These are phyloP conservation scores for Eupithecia inturbata DNA, from an alignment of 2,888 invertebrate species.

Conservation along the genomic window DNA sequence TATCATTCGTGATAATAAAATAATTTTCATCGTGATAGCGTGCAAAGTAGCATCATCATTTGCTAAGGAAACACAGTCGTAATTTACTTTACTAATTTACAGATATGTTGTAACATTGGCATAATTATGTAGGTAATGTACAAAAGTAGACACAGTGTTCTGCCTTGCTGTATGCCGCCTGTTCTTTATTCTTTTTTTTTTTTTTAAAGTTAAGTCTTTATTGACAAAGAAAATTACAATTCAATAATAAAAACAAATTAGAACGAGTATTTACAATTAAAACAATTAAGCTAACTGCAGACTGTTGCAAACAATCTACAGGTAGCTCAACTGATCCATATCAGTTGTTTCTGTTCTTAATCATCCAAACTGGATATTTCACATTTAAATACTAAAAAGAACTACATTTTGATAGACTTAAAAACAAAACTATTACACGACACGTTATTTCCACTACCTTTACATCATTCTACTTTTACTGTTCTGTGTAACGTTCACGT, in stretches of 20 bases:
- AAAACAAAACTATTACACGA: constrained; percentile 11
- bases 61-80: constrained; percentile 15
- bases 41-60: constrained; percentile 3
- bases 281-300: too few species aligned
- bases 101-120: background rate
- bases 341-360: background rate
- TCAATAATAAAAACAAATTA: too few species aligned
- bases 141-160: constrained; percentile 7
- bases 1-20: constrained; percentile 3
- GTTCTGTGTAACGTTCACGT: constrained; percentile 52
- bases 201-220: too few species aligned
- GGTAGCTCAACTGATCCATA: too few species aligned
- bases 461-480: constrained; percentile 41
- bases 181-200: too few species aligned
- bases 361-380: background rate
- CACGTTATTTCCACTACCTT: constrained; percentile 26
- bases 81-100: constrained; percentile 12
- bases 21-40: background rate
- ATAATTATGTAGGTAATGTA: constrained; percentile 16
- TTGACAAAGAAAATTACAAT: too few species aligned
- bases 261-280: too few species aligned
- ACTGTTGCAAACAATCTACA: too few species aligned
- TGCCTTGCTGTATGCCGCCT: background rate
- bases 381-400: background rate
- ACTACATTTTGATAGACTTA: background rate